Percentiles rank a stretch among this genome's conserved stretches.
These are phyloP conservation scores for Malacoctenus gilli DNA, from an alignment of 2,797 vertebrate species.

Conservation along the genomic window DNA sequence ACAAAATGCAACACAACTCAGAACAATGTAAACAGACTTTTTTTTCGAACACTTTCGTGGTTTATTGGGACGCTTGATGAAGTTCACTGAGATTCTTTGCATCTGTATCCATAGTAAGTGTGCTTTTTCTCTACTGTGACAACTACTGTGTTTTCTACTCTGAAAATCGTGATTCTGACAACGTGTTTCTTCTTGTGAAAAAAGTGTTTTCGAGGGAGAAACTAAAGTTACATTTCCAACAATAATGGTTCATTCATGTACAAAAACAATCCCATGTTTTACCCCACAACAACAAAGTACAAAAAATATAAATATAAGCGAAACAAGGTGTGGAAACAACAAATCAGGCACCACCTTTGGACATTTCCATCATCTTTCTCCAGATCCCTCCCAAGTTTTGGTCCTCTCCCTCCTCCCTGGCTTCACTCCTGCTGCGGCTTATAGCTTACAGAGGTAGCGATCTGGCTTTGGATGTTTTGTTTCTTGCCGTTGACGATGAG, in stretches of 20 bases:
- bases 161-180: too few relatives aligned
- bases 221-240: too few relatives aligned
- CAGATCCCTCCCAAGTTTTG: slow-evolving; percentile 18
- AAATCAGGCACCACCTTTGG: slow-evolving; percentile 44
- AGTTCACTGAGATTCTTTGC: too few relatives aligned
- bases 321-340: slow-evolving; percentile 67
- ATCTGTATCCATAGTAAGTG: too few relatives aligned
- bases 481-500: slow-evolving; percentile 90
- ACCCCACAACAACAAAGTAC: slow-evolving; percentile 30
- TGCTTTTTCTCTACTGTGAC: too few relatives aligned
- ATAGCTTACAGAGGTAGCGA: slow-evolving; percentile 85
- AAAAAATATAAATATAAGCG: slow-evolving; percentile 72
- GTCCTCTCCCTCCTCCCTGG: background rate
- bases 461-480: slow-evolving; percentile 86
- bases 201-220: too few relatives aligned
- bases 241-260: slow-evolving; percentile 42
- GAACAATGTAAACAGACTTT: too few relatives aligned
- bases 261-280: background rate
- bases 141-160: too few relatives aligned
- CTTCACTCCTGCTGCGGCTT: slow-evolving; percentile 85
- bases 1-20: too few relatives aligned
- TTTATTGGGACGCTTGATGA: too few relatives aligned
- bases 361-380: slow-evolving; percentile 4
- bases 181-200: too few relatives aligned
- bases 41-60: too few relatives aligned